Conservation (phyloP, 2,888 invertebrate species). For the Pterostichus niger region DNA sequence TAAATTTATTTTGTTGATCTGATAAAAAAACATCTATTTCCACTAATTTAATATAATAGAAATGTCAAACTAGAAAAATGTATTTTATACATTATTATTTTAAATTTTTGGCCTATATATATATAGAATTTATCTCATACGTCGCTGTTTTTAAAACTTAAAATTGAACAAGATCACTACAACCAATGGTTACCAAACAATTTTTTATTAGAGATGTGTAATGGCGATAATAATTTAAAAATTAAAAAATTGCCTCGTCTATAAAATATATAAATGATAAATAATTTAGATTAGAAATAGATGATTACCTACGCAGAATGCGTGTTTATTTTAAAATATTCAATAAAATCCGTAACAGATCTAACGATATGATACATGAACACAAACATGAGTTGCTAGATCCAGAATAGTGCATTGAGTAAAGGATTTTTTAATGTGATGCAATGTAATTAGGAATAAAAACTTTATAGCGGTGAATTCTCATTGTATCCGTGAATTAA, state of each 20-base stretch:
- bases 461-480: conserved; percentile 20
- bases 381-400: not conserved
- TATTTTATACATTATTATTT: too few species aligned
- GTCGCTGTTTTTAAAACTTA: too few species aligned
- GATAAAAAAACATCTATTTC: too few species aligned
- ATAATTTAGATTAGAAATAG: conserved; percentile 19
- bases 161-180: too few species aligned
- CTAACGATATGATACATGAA: not conserved
- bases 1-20: too few species aligned
- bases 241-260: conserved; percentile 29
- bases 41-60: too few species aligned
- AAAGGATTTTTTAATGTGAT: conserved; percentile 3
- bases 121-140: too few species aligned
- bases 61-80: too few species aligned
- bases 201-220: not conserved
- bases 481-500: not conserved
- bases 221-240: conserved; percentile 30
- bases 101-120: too few species aligned
- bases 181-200: too few species aligned
- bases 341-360: conserved; percentile 16
- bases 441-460: conserved; percentile 42
- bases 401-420: conserved; percentile 23
- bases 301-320: conserved; percentile 11
- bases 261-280: conserved; percentile 7
- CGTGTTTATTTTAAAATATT: conserved; percentile 26